Evolutionary conservation across 2,888 invertebrate species (phyloP).

Genomic region (Parthenolecanium corni): DNA sequence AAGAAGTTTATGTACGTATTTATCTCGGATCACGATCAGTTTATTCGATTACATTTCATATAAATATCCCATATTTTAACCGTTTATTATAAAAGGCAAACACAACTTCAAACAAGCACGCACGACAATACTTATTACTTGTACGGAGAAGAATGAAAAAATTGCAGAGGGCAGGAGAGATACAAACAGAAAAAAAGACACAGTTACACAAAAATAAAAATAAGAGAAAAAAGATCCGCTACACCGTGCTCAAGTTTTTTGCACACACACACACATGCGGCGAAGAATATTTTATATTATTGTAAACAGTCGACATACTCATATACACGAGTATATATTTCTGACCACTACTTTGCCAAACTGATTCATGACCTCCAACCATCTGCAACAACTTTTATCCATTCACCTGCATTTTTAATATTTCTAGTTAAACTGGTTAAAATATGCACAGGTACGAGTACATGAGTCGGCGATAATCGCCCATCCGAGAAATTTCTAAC

Average conservation of each 20-base stretch:
- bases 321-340: slow-evolving; percentile 10
- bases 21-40: too few species aligned
- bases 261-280: background rate
- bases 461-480: slow-evolving; percentile 5
- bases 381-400: slow-evolving; percentile 24
- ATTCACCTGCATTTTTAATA: slow-evolving; percentile 28
- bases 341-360: slow-evolving; percentile 27
- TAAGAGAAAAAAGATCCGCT: background rate
- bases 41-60: too few species aligned
- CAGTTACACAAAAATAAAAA: too few species aligned
- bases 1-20: too few species aligned
- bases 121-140: background rate
- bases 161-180: too few species aligned
- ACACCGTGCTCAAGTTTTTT: background rate
- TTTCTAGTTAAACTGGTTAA: slow-evolving; percentile 28
- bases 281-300: background rate
- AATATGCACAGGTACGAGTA: slow-evolving; percentile 13
- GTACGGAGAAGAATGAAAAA: background rate
- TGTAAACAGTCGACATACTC: background rate
- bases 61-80: background rate
- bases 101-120: background rate
- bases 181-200: background rate
- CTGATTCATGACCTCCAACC: slow-evolving; percentile 26
- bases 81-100: background rate
- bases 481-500: slow-evolving; percentile 6